Percentiles rank a stretch among this genome's conserved stretches.
Evolutionary conservation across 2,113 vertebrate genomes (phyloP).

Genomic region (Tupaia chinensis): DNA sequence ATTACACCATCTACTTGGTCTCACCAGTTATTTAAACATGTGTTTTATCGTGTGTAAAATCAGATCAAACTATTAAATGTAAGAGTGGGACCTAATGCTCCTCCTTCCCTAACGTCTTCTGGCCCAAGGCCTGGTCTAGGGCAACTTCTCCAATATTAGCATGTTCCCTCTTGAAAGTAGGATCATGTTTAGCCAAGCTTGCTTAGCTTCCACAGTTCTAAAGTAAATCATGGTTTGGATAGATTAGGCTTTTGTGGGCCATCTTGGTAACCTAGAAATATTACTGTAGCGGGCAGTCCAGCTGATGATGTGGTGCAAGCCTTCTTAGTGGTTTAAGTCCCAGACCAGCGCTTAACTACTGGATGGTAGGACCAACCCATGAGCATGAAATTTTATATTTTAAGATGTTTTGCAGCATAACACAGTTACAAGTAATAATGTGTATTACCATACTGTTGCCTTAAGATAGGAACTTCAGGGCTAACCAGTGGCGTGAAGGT

Average conservation of each 20-base stretch:
- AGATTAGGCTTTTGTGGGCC: conserved; percentile 1
- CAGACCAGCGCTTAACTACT: too few relatives aligned
- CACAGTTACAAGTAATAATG: background rate
- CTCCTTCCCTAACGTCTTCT: background rate
- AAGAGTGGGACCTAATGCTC: background rate
- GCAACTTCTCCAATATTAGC: background rate
- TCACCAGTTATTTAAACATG: conserved; percentile 36
- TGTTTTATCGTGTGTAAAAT: conserved; percentile 5
- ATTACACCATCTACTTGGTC: background rate
- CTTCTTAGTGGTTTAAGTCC: too few relatives aligned
- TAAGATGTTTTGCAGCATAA: background rate
- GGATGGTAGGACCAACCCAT: background rate
- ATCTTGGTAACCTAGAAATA: conserved; percentile 23
- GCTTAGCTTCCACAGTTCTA: background rate
- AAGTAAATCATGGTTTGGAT: conserved; percentile 1
- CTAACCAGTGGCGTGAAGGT: too few relatives aligned
- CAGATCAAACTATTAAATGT: background rate
- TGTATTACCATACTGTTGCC: background rate
- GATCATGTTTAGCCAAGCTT: background rate
- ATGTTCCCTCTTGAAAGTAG: background rate
- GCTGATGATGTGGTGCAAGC: too few relatives aligned
- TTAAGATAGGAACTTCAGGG: background rate
- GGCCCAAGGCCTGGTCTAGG: background rate
- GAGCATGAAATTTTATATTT: conserved; percentile 2
- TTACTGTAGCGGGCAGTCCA: background rate